Conservation (phyloP, 2,888 invertebrate species). For the Pristionchus arcanus region DNA sequence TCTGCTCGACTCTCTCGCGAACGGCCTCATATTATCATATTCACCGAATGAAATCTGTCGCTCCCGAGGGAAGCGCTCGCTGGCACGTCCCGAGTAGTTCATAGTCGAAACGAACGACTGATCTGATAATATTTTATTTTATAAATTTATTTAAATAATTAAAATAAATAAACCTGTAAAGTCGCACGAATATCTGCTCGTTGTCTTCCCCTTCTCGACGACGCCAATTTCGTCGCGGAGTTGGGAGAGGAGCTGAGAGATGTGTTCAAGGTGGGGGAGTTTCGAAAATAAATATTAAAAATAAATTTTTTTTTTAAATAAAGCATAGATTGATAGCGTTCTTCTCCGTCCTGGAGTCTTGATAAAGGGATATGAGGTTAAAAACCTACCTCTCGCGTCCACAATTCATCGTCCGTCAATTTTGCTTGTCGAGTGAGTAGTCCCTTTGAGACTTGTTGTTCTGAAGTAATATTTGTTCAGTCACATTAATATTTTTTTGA, state of each 20-base stretch:
- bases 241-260: slow-evolving; percentile 91
- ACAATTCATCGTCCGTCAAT: slow-evolving; percentile 47
- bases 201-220: slow-evolving; percentile 86
- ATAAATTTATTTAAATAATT: neutral
- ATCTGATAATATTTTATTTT: slow-evolving; percentile 10
- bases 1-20: too few relatives aligned
- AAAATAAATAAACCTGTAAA: neutral
- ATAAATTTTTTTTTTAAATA: too few relatives aligned
- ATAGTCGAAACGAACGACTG: slow-evolving; percentile 51
- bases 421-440: neutral
- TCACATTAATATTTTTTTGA: too few relatives aligned
- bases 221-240: slow-evolving; percentile 98
- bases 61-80: neutral
- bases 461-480: slow-evolving; percentile 27
- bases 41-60: slow-evolving; percentile 3
- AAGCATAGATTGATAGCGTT: neutral
- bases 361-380: neutral
- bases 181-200: slow-evolving; percentile 67
- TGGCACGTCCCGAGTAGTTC: slow-evolving; percentile 45
- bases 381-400: slow-evolving; percentile 33
- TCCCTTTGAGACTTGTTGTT: neutral
- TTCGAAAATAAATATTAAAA: too few relatives aligned
- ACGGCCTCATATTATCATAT: too few relatives aligned
- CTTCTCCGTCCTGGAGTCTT: too few relatives aligned
- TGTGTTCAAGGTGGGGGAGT: slow-evolving; percentile 87